Percentiles rank a stretch among this genome's conserved stretches.
These are phyloP conservation scores for Chondrilla cf. caribensis DNA, from an alignment of 37 sponge, comb jelly and placozoan species.

Conservation along the genomic window DNA sequence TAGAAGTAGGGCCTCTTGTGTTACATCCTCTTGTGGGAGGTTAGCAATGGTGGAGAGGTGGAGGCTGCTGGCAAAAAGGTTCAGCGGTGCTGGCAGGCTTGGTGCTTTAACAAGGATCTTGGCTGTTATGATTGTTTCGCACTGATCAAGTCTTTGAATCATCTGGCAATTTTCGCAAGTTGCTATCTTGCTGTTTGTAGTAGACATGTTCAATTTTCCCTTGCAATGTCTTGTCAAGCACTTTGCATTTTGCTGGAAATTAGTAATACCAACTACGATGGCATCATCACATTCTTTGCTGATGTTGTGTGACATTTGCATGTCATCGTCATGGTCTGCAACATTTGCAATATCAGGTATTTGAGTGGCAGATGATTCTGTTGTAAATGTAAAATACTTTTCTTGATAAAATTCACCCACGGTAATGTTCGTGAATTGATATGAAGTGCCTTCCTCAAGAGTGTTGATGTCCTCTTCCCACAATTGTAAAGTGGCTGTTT, in stretches of 20 bases:
- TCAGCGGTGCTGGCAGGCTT: neutral
- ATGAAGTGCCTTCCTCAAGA: neutral
- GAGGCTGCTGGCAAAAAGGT: neutral
- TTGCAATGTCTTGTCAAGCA: neutral
- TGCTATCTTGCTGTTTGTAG: neutral
- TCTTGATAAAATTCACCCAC: neutral
- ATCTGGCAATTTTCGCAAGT: neutral
- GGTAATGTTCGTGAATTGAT: neutral
- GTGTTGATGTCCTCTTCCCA: slow-evolving; percentile 4
- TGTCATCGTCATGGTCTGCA: neutral
- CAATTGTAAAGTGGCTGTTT: neutral
- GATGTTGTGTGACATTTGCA: neutral
- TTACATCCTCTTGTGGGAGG: neutral
- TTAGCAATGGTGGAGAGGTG: neutral
- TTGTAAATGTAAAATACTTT: neutral
- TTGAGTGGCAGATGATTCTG: neutral
- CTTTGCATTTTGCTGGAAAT: neutral
- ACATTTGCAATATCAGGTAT: neutral
- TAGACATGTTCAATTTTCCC: neutral
- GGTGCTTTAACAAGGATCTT: neutral
- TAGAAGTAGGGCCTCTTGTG: neutral
- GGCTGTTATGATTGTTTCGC: neutral
- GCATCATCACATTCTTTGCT: neutral
- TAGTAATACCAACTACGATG: neutral
- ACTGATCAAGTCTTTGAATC: neutral